Evolutionary conservation across 1,140 invertebrate genomes (phyloP).

Genomic region (Neelides sp.): DNA sequence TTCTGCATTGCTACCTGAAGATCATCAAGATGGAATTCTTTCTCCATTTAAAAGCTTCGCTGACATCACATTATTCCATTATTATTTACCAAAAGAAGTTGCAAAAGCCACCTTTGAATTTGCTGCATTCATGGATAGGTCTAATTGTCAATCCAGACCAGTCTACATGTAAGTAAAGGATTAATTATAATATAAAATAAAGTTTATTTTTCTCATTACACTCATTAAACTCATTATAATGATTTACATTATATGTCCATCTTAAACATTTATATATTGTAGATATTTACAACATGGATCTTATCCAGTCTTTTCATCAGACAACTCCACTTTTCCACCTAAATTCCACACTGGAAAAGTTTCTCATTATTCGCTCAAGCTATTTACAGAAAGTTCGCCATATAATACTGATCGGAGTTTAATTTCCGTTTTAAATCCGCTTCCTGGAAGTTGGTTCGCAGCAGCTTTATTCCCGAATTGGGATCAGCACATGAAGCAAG

Average conservation of each 20-base stretch:
- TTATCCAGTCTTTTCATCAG: conserved; percentile 60
- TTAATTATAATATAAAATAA: background rate
- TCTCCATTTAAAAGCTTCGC: conserved; percentile 41
- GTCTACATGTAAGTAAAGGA: conserved; percentile 40
- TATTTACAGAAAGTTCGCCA: conserved; percentile 41
- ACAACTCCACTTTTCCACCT: conserved; percentile 54
- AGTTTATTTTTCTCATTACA: conserved; percentile 1
- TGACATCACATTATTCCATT: conserved; percentile 43
- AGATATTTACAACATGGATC: conserved; percentile 53
- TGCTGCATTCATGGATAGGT: conserved; percentile 42
- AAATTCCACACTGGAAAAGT: conserved; percentile 40
- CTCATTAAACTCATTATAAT: background rate
- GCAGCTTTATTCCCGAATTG: conserved; percentile 56
- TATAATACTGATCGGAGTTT: conserved; percentile 39
- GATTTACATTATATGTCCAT: conserved; percentile 7
- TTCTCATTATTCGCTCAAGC: conserved; percentile 33
- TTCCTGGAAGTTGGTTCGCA: conserved; percentile 64
- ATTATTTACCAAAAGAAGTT: conserved; percentile 41
- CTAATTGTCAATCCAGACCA: conserved; percentile 37
- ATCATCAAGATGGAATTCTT: no score
- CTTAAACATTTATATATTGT: conserved; percentile 6
- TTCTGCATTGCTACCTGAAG: no score
- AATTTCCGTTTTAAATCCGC: conserved; percentile 47
- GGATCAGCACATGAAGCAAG: conserved; percentile 44
- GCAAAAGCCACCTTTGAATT: conserved; percentile 44